These are phyloP conservation scores for Pseudorhombus dupliciocellatus DNA, from an alignment of 2,113 vertebrate genomes.

Conservation along the genomic window DNA sequence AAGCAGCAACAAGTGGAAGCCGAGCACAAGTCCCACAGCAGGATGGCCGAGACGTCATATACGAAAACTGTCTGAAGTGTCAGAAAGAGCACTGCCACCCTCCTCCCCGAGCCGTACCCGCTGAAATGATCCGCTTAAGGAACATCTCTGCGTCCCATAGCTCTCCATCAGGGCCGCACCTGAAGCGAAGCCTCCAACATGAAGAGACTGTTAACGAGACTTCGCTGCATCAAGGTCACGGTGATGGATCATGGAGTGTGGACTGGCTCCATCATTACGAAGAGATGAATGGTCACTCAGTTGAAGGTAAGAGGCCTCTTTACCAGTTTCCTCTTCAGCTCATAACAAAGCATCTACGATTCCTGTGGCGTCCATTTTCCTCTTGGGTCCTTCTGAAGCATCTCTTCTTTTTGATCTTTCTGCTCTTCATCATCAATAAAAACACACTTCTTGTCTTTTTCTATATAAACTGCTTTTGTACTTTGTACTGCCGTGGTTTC, in stretches of 20 bases:
- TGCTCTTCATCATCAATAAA: slow-evolving; percentile 26
- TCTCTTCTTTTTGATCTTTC: slow-evolving; percentile 22
- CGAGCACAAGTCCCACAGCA: slow-evolving; percentile 10
- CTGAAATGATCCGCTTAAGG: slow-evolving; percentile 8
- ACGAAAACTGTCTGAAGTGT: slow-evolving; percentile 80
- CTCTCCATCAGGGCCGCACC: slow-evolving; percentile 1
- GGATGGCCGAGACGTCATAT: slow-evolving; percentile 49
- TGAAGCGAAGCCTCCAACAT: slow-evolving; percentile 24
- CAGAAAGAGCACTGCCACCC: slow-evolving; percentile 52
- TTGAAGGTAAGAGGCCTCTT: slow-evolving; percentile 74
- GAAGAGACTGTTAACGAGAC: slow-evolving; percentile 25
- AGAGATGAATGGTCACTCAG: slow-evolving; percentile 42
- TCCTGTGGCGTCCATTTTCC: slow-evolving; percentile 10
- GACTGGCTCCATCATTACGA: slow-evolving; percentile 14
- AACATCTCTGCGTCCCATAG: slow-evolving; percentile 3
- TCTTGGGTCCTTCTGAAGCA: slow-evolving; percentile 4
- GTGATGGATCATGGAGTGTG: background rate
- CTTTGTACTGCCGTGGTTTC: slow-evolving; percentile 10
- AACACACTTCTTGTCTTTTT: slow-evolving; percentile 17
- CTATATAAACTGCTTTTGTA: slow-evolving; percentile 26
- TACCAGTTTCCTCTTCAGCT: slow-evolving; percentile 5
- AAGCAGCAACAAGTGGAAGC: background rate
- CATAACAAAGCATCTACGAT: slow-evolving; percentile 10
- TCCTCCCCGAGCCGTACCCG: slow-evolving; percentile 13
- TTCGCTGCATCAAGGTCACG: background rate